A percentile compares a stretch with the other conserved stretches of the same genome.
These are phyloP conservation scores for Daktulosphaira vitifoliae DNA, from an alignment of 1,140 invertebrate species.

Conservation along the genomic window DNA sequence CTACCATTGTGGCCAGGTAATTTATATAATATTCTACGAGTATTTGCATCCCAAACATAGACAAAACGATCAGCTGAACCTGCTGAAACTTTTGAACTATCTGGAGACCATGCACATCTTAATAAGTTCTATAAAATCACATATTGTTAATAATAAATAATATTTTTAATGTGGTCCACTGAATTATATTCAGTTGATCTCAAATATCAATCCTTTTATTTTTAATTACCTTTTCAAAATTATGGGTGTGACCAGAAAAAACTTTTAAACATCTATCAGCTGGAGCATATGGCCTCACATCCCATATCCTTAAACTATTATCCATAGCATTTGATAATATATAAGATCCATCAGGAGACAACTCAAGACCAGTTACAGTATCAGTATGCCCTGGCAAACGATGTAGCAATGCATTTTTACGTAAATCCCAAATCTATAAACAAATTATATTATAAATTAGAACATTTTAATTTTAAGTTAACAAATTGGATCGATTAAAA, in stretches of 20 bases:
- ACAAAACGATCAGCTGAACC: constrained; percentile 93
- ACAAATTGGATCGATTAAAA: too few species aligned
- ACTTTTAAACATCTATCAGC: constrained; percentile 89
- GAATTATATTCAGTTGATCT: neutral
- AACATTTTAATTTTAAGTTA: too few species aligned
- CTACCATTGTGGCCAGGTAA: constrained; percentile 96
- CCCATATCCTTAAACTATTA: constrained; percentile 77
- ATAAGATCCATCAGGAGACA: constrained; percentile 92
- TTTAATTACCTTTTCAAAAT: constrained; percentile 83
- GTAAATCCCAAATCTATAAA: constrained; percentile 78
- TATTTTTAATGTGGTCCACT: neutral
- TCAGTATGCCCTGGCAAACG: constrained; percentile 81
- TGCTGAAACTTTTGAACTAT: constrained; percentile 75
- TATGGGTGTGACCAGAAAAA: constrained; percentile 89
- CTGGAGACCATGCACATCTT: constrained; percentile 76
- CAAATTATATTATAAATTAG: neutral
- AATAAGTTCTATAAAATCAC: constrained; percentile 57
- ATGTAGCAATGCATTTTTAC: constrained; percentile 82
- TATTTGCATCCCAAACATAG: constrained; percentile 94
- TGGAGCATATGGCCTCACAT: constrained; percentile 70
- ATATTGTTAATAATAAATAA: constrained; percentile 32
- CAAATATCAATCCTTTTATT: neutral
- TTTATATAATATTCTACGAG: constrained; percentile 86
- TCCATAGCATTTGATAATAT: constrained; percentile 97
- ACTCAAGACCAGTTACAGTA: constrained; percentile 83